These are phyloP conservation scores for Himalopsyche kuldschensis DNA, from an alignment of 2,888 invertebrate species.

Conservation along the genomic window DNA sequence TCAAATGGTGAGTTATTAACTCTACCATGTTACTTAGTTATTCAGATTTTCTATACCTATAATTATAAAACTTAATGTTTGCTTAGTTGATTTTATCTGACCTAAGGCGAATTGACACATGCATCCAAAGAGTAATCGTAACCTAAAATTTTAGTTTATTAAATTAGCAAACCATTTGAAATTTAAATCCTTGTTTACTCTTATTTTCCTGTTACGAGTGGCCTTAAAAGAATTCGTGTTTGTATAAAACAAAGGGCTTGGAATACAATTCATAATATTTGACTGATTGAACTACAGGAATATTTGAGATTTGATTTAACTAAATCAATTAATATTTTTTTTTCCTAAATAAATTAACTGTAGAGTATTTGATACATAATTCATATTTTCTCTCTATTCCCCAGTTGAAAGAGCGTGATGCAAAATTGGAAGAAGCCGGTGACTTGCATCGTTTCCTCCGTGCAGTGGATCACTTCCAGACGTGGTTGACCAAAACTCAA, in stretches of 20 bases:
- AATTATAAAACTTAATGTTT: neutral
- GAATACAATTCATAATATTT: too few species aligned
- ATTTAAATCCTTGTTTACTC: neutral
- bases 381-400: constrained; percentile 20
- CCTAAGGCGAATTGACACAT: too few species aligned
- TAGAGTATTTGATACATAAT: neutral
- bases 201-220: neutral
- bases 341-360: neutral
- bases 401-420: constrained; percentile 94
- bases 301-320: too few species aligned
- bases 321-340: too few species aligned
- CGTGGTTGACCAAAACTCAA: constrained; percentile 98
- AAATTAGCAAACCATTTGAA: too few species aligned
- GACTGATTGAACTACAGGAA: too few species aligned
- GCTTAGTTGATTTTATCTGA: too few species aligned
- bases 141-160: too few species aligned
- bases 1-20: constrained; percentile 68
- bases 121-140: too few species aligned
- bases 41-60: neutral
- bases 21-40: neutral
- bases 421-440: constrained; percentile 97
- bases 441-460: constrained; percentile 97
- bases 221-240: neutral
- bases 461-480: constrained; percentile 99
- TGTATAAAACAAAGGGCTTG: neutral